These are phyloP conservation scores for Zaprionus inermis DNA, from an alignment of 1,140 invertebrate genomes.

Conservation along the genomic window DNA sequence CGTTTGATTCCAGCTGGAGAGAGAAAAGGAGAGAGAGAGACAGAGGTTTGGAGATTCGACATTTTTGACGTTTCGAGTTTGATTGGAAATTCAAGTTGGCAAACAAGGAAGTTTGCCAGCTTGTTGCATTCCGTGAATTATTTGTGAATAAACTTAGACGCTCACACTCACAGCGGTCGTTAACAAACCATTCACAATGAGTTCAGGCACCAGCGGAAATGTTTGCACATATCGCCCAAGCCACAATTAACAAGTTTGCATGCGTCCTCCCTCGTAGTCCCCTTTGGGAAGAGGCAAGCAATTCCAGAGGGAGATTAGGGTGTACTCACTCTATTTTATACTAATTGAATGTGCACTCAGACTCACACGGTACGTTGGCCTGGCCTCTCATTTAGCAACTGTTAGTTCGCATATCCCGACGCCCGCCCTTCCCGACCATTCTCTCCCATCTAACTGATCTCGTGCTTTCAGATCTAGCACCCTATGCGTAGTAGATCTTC, in stretches of 20 bases:
- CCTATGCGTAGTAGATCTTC: neutral
- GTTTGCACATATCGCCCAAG: conserved; percentile 43
- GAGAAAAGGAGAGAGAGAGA: neutral
- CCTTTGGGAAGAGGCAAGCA: neutral
- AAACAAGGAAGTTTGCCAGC: conserved; percentile 47
- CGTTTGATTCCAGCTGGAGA: conserved; percentile 15
- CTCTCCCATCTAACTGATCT: neutral
- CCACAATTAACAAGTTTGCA: conserved; percentile 67
- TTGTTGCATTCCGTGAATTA: conserved; percentile 35
- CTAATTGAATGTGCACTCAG: conserved; percentile 66
- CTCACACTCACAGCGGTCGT: conserved; percentile 35
- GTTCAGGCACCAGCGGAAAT: conserved; percentile 55
- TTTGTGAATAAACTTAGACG: conserved; percentile 5
- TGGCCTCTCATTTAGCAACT: conserved; percentile 15
- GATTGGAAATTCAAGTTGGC: conserved; percentile 20
- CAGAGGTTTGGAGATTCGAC: neutral
- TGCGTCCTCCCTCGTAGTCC: neutral
- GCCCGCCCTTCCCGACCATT: neutral
- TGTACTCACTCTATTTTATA: conserved; percentile 29
- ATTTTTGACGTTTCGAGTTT: neutral
- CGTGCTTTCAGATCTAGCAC: neutral
- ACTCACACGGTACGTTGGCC: conserved; percentile 21
- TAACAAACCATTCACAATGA: conserved; percentile 56
- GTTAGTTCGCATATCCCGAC: neutral
- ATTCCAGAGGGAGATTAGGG: neutral